Evolutionary conservation across 2,113 vertebrate species (phyloP).

Genomic region (Dascyllus trimaculatus): DNA sequence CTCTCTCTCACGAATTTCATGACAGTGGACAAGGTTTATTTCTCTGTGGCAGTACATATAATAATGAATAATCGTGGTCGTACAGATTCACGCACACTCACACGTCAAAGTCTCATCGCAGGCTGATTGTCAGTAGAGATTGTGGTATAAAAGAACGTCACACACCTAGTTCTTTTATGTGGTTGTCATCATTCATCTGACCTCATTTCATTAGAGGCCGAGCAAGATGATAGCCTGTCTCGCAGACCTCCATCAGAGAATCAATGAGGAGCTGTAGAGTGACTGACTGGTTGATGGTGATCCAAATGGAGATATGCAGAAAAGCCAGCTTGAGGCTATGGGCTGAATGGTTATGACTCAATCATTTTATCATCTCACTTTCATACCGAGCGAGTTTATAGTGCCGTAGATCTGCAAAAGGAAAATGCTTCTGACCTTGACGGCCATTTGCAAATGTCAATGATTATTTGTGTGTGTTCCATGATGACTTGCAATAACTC

Average conservation of each 20-base stretch:
- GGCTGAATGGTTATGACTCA: constrained; percentile 41
- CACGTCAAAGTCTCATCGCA: constrained; percentile 2
- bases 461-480: background rate
- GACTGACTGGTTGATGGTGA: constrained; percentile 33
- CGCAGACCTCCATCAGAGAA: constrained; percentile 28
- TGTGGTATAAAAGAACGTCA: constrained; percentile 28
- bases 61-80: background rate
- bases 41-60: background rate
- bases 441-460: constrained; percentile 1
- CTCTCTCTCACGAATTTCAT: background rate
- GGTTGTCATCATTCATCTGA: constrained; percentile 50
- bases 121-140: constrained; percentile 5
- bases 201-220: constrained; percentile 46
- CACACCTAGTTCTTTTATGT: constrained; percentile 18
- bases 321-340: constrained; percentile 29
- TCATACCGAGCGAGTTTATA: constrained; percentile 11
- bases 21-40: background rate
- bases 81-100: background rate
- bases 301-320: constrained; percentile 43
- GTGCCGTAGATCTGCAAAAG: background rate
- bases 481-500: background rate
- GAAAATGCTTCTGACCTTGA: constrained; percentile 35
- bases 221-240: constrained; percentile 34
- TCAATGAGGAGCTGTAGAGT: constrained; percentile 16
- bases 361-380: constrained; percentile 44